phyloP scores from a whole-genome alignment of 1,140 invertebrate species.

The Drosophila burlai region DNA sequence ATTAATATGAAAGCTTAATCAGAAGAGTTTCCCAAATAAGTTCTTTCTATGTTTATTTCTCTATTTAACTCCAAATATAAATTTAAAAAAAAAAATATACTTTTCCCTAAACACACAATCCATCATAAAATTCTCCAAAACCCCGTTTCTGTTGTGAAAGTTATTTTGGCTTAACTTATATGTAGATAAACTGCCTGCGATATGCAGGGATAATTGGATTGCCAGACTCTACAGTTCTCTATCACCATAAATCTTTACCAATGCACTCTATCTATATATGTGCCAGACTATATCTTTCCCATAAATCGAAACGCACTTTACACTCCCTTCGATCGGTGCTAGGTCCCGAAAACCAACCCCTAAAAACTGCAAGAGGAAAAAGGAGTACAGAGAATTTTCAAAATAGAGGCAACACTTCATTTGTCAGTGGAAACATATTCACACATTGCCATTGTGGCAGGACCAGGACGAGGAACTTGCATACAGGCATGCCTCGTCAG shows the following conservation, averaged over 20 bases:
- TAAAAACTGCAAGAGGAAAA: constrained; percentile 48
- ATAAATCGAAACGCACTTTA: constrained; percentile 70
- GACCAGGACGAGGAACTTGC: constrained; percentile 33
- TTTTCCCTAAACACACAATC: background rate
- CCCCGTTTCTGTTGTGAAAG: background rate
- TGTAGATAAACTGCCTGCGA: constrained; percentile 36
- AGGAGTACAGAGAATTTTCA: constrained; percentile 40
- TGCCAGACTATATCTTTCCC: constrained; percentile 58
- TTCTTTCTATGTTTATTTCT: background rate
- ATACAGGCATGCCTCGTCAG: constrained; percentile 27
- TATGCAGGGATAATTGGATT: constrained; percentile 47
- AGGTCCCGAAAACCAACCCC: constrained; percentile 50
- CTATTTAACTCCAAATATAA: rapidly evolving
- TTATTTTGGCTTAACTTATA: constrained; percentile 7
- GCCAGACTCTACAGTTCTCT: constrained; percentile 4
- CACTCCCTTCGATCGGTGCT: constrained; percentile 19
- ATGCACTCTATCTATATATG: constrained; percentile 13
- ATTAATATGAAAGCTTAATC: background rate
- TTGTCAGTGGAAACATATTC: constrained; percentile 69
- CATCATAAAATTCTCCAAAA: background rate
- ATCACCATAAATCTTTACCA: constrained; percentile 19
- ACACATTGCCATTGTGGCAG: constrained; percentile 69
- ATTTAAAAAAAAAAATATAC: background rate
- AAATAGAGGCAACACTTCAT: constrained; percentile 60
- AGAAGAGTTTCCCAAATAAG: background rate